phyloP scores from a whole-genome alignment of 92 coral and sea anemone genomes.

The Anthopleura xanthogrammica region DNA sequence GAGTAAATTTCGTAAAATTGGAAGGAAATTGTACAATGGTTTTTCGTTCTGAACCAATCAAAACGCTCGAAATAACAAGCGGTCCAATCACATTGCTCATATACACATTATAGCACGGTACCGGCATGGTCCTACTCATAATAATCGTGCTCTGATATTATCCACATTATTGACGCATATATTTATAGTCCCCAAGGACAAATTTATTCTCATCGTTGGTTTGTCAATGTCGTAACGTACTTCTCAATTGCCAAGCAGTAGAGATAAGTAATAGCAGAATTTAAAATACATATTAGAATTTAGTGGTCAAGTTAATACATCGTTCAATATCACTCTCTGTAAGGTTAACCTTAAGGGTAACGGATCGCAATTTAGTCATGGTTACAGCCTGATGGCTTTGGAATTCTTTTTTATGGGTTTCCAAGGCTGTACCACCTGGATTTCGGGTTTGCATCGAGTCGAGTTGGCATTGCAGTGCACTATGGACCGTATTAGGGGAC shows the following conservation, averaged over 20 bases:
- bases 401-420: too few relatives aligned
- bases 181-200: constrained; percentile 4
- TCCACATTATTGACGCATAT: constrained; percentile 7
- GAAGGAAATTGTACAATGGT: too few relatives aligned
- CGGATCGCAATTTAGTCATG: too few relatives aligned
- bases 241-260: neutral
- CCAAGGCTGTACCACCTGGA: too few relatives aligned
- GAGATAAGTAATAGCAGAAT: neutral
- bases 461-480: too few relatives aligned
- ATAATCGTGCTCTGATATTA: neutral
- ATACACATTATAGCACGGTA: neutral
- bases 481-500: too few relatives aligned
- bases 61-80: neutral
- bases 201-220: constrained; percentile 5
- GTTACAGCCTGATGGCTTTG: too few relatives aligned
- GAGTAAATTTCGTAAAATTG: neutral
- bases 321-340: too few relatives aligned
- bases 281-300: neutral
- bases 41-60: neutral
- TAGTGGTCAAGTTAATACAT: neutral
- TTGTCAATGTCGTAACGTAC: neutral
- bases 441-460: too few relatives aligned
- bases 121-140: neutral
- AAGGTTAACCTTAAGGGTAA: too few relatives aligned
- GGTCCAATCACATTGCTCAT: neutral